These are phyloP conservation scores for Aethina tumida DNA, from an alignment of 1,140 invertebrate genomes.

Conservation along the genomic window DNA sequence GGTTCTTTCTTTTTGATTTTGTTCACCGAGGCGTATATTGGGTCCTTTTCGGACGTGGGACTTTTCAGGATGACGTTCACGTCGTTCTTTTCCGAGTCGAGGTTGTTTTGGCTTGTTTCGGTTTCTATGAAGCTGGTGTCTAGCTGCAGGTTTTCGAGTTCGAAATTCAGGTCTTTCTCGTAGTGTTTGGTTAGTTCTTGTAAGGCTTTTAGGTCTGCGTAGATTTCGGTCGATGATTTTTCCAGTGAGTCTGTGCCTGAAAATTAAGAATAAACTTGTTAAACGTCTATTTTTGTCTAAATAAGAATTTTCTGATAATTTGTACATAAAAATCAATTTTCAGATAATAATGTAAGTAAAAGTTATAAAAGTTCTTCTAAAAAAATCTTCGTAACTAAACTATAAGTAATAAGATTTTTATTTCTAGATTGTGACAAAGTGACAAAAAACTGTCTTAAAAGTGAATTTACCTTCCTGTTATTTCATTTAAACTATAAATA, in stretches of 20 bases:
- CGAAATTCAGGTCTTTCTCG: slow-evolving; percentile 21
- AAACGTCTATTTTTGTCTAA: too few relatives aligned
- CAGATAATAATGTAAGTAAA: too few relatives aligned
- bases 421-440: too few relatives aligned
- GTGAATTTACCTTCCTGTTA: too few relatives aligned
- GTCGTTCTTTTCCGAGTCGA: slow-evolving; percentile 21
- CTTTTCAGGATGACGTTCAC: slow-evolving; percentile 26
- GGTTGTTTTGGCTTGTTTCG: slow-evolving; percentile 26
- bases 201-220: slow-evolving; percentile 30
- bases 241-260: slow-evolving; percentile 30
- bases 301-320: too few relatives aligned
- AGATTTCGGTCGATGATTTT: slow-evolving; percentile 31
- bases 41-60: slow-evolving; percentile 24
- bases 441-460: too few relatives aligned
- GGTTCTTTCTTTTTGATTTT: slow-evolving; percentile 19
- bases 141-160: slow-evolving; percentile 18
- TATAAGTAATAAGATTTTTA: too few relatives aligned
- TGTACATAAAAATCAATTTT: too few relatives aligned
- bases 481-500: too few relatives aligned
- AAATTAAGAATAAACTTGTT: too few relatives aligned
- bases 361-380: too few relatives aligned
- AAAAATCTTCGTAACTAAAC: too few relatives aligned
- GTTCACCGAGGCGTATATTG: slow-evolving; percentile 32
- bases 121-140: slow-evolving; percentile 28
- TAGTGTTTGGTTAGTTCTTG: slow-evolving; percentile 25